Conservation (phyloP, 2,113 vertebrate species). For the Nansenia antarctica region DNA sequence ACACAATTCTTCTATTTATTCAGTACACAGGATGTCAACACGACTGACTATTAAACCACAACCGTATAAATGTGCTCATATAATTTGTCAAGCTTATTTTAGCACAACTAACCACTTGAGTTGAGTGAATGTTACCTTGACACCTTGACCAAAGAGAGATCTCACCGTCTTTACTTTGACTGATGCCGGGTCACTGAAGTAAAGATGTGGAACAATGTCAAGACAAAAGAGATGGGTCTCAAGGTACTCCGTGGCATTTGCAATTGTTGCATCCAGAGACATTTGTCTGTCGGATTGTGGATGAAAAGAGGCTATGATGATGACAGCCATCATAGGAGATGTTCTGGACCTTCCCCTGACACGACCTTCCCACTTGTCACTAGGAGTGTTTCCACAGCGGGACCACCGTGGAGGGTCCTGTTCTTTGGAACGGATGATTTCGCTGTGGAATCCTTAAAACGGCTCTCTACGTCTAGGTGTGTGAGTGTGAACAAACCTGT, state of each 20-base stretch:
- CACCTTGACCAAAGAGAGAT: too few relatives aligned
- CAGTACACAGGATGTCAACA: neutral
- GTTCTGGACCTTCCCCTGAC: neutral
- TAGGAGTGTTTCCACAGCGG: slow-evolving; percentile 20
- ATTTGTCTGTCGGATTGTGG: neutral
- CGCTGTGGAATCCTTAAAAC: slow-evolving; percentile 78
- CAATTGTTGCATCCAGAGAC: neutral
- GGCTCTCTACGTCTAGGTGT: slow-evolving; percentile 80
- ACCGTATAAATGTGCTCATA: neutral
- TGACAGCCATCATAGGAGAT: too few relatives aligned
- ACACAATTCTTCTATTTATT: neutral
- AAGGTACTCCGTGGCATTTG: neutral
- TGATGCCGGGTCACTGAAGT: neutral
- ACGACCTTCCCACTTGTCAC: neutral
- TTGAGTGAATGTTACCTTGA: neutral
- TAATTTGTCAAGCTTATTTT: neutral
- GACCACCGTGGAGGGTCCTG: slow-evolving; percentile 84
- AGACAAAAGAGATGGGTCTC: neutral
- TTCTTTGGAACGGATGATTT: slow-evolving; percentile 92
- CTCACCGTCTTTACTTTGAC: too few relatives aligned
- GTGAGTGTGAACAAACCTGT: too few relatives aligned
- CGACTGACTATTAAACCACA: neutral
- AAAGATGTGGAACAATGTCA: slow-evolving; percentile 33
- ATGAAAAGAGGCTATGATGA: neutral
- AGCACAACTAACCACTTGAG: neutral